Evolutionary conservation across 2,797 vertebrate genomes (phyloP).

Genomic region (Coregonus sp.): DNA sequence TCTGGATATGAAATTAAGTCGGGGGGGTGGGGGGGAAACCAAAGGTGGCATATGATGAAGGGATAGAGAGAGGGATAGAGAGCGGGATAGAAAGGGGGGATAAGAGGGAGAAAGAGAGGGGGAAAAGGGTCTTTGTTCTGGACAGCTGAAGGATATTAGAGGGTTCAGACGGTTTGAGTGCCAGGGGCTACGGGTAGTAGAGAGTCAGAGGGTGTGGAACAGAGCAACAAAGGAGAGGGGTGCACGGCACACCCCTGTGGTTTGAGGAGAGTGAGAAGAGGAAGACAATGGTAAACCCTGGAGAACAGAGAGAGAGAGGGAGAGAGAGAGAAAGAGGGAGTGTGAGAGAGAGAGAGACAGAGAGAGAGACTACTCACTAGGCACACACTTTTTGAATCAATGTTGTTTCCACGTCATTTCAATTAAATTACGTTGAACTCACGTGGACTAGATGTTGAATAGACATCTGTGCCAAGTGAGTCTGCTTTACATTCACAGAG

Average conservation of each 20-base stretch:
- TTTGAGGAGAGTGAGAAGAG: slow-evolving; percentile 23
- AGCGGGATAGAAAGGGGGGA: slow-evolving; percentile 17
- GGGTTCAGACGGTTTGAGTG: slow-evolving; percentile 35
- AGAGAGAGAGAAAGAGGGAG: not conserved
- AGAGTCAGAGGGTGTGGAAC: slow-evolving; percentile 11
- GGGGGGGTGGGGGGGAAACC: not conserved
- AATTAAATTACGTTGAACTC: too few species aligned
- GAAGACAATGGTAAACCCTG: not conserved
- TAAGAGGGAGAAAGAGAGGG: not conserved
- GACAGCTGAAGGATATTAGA: slow-evolving; percentile 46
- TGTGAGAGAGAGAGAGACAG: not conserved
- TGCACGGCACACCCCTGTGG: slow-evolving; percentile 15
- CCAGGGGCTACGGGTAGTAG: slow-evolving; percentile 23
- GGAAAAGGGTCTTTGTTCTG: slow-evolving; percentile 22
- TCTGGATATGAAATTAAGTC: not conserved
- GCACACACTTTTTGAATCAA: too few species aligned
- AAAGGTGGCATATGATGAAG: slow-evolving; percentile 20
- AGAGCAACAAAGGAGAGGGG: slow-evolving; percentile 7
- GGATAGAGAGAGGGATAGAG: slow-evolving; percentile 29
- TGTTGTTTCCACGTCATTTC: too few species aligned
- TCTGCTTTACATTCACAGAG: not conserved
- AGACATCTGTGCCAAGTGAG: too few species aligned
- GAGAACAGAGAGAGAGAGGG: not conserved
- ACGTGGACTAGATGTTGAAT: too few species aligned
- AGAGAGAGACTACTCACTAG: not conserved